Evolutionary conservation across 2,797 vertebrate species (phyloP).

Genomic region (Rhinichthys osculus): DNA sequence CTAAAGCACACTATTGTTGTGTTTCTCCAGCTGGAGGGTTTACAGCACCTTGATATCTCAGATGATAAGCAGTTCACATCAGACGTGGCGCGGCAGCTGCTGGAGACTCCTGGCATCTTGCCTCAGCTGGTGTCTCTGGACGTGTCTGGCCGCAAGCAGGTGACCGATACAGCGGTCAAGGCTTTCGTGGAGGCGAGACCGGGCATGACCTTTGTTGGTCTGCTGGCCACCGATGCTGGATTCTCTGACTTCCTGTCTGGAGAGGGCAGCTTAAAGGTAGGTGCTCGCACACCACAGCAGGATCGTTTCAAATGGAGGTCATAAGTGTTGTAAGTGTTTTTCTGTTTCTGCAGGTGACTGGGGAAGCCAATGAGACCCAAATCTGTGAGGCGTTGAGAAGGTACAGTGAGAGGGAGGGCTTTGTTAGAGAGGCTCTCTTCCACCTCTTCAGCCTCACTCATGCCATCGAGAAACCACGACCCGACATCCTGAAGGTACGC

Average conservation of each 20-base stretch:
- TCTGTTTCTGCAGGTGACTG: conserved; percentile 85
- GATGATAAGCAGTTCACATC: conserved; percentile 99
- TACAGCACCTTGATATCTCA: conserved; percentile 96
- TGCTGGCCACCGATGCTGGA: conserved; percentile 95
- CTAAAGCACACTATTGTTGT: not conserved
- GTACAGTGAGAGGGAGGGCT: conserved; percentile 96
- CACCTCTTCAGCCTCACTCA: conserved; percentile 97
- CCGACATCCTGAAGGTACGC: conserved; percentile 94
- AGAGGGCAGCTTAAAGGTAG: conserved; percentile 92
- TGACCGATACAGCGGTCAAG: conserved; percentile 91
- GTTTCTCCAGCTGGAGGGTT: conserved; percentile 54
- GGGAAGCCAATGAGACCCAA: conserved; percentile 97
- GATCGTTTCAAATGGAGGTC: not conserved
- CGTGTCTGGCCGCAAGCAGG: conserved; percentile 94
- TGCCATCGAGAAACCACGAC: conserved; percentile 95
- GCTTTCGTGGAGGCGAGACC: conserved; percentile 90
- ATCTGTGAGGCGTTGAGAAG: conserved; percentile 95
- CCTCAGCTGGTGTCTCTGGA: conserved; percentile 92
- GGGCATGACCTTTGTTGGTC: conserved; percentile 95
- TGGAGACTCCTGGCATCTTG: conserved; percentile 90
- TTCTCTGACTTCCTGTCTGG: conserved; percentile 95
- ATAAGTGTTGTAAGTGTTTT: not conserved
- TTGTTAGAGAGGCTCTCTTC: conserved; percentile 96
- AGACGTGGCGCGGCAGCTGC: conserved; percentile 93
- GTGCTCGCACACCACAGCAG: not conserved